A percentile compares a stretch with the other conserved stretches of the same genome.
Conservation (phyloP, 2,113 vertebrate species). For the Oncorhynchus tshawytscha region DNA sequence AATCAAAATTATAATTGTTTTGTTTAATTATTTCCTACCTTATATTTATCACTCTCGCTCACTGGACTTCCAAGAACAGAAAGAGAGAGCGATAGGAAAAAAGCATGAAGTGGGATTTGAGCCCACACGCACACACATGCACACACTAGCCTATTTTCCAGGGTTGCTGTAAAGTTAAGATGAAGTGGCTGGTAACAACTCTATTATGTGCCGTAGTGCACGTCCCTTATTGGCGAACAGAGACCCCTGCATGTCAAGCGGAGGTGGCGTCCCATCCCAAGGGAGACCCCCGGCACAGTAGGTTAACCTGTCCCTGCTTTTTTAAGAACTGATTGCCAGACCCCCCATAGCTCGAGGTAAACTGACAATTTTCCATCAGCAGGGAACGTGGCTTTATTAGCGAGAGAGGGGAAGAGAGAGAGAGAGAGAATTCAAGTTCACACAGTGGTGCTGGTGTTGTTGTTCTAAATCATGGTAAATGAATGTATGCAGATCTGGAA, state of each 20-base stretch:
- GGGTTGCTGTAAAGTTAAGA: conserved; percentile 69
- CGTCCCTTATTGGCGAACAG: conserved; percentile 80
- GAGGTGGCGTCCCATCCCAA: conserved; percentile 78
- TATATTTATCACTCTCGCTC: no score
- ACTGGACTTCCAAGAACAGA: background rate
- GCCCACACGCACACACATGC: conserved; percentile 37
- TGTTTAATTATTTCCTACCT: no score
- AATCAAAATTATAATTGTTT: no score
- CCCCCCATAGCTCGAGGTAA: conserved; percentile 84
- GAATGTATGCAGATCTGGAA: conserved; percentile 38
- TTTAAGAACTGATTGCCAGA: conserved; percentile 86
- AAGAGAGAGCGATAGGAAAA: conserved; percentile 12
- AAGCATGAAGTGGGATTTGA: conserved; percentile 46
- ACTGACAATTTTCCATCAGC: conserved; percentile 88
- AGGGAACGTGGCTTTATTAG: conserved; percentile 88
- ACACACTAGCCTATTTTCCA: conserved; percentile 32
- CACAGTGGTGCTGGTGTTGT: conserved; percentile 34
- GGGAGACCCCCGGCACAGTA: conserved; percentile 86
- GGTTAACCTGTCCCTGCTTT: conserved; percentile 89
- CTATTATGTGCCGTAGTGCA: conserved; percentile 77
- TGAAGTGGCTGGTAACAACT: conserved; percentile 71
- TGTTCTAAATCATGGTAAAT: conserved; percentile 42
- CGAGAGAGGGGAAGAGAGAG: conserved; percentile 45
- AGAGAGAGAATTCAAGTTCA: conserved; percentile 63
- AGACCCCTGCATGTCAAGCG: conserved; percentile 80